phyloP scores from a whole-genome alignment of 2,113 vertebrate species.

The Nothocercus nigrocapillus region DNA sequence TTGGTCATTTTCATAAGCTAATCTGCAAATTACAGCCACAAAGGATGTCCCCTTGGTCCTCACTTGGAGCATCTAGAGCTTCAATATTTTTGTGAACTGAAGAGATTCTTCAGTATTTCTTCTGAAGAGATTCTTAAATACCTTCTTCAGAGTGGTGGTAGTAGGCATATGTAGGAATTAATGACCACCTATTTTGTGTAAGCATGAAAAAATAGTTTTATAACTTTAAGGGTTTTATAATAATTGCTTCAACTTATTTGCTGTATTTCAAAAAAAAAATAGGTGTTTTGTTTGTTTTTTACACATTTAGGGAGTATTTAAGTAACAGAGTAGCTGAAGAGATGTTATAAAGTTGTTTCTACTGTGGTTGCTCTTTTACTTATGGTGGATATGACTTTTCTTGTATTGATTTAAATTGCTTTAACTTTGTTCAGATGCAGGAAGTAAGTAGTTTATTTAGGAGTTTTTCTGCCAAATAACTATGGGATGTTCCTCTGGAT shows the following conservation, averaged over 20 bases:
- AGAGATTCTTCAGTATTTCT: background rate
- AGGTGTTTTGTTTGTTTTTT: background rate
- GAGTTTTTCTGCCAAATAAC: constrained; percentile 53
- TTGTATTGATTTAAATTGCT: constrained; percentile 64
- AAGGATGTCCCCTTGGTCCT: background rate
- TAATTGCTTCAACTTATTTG: background rate
- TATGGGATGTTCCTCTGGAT: constrained; percentile 60
- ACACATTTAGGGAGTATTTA: background rate
- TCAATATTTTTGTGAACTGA: background rate
- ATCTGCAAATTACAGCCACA: background rate
- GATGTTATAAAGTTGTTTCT: background rate
- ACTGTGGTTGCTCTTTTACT: background rate
- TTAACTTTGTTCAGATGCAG: constrained; percentile 49
- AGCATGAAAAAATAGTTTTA: background rate
- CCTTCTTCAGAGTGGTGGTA: background rate
- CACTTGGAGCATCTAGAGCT: background rate
- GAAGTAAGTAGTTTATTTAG: constrained; percentile 61
- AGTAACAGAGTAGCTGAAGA: background rate
- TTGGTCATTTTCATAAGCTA: background rate
- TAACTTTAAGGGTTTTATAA: too few species aligned
- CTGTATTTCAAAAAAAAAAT: background rate
- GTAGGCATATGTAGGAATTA: background rate
- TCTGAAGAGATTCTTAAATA: too few species aligned
- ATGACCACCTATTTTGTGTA: background rate
- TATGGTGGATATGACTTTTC: background rate